phyloP scores from a whole-genome alignment of 1,140 invertebrate genomes.

The Zaprionus lachaisei region DNA sequence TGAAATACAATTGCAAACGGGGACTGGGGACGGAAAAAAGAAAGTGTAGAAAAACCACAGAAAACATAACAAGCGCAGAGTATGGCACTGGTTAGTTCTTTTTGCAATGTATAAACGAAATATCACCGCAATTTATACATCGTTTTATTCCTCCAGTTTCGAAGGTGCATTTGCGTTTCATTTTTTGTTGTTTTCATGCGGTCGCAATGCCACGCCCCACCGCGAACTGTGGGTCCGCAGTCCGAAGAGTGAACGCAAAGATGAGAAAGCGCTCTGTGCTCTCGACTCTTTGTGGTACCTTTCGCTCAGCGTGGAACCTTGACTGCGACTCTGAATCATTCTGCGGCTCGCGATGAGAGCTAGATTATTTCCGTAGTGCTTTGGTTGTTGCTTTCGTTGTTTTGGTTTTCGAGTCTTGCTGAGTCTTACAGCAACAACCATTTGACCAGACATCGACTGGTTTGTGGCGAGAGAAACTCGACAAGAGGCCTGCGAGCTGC shows the following conservation, averaged over 20 bases:
- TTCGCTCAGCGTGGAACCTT: conserved; percentile 8
- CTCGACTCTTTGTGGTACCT: conserved; percentile 42
- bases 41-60: conserved; percentile 57
- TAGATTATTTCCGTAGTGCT: conserved; percentile 28
- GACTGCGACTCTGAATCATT: conserved; percentile 36
- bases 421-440: conserved; percentile 13
- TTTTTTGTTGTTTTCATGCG: conserved; percentile 48
- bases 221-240: conserved; percentile 26
- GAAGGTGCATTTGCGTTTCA: background rate
- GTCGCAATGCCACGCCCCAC: conserved; percentile 51
- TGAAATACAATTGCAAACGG: conserved; percentile 32
- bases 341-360: conserved; percentile 21
- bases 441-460: conserved; percentile 67
- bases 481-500: conserved; percentile 2
- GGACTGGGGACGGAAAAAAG: conserved; percentile 52
- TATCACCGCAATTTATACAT: conserved; percentile 38
- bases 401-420: conserved; percentile 25
- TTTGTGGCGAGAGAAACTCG: conserved; percentile 69
- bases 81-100: conserved; percentile 1
- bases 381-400: conserved; percentile 14
- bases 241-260: conserved; percentile 46
- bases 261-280: conserved; percentile 61
- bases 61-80: conserved; percentile 3
- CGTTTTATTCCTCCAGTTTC: background rate
- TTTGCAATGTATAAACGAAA: conserved; percentile 29